Evolutionary conservation across 2,797 vertebrate genomes (phyloP), one percentile per base, ranked within the genome.

Genomic region (Gymnoscopelus microlampas): DNA sequence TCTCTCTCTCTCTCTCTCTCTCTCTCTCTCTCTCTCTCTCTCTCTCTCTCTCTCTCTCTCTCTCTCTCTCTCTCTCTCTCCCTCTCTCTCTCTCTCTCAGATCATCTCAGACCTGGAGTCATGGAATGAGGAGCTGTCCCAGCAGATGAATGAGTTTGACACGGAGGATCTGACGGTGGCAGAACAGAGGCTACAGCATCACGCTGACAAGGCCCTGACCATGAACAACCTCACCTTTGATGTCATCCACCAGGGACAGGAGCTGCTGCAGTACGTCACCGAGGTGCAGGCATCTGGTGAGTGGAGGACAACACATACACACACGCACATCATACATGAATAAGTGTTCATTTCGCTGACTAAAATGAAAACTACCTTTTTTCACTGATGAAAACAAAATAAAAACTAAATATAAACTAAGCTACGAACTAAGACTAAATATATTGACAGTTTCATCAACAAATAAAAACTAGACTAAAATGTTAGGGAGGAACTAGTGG

Each of bases 221-320:
- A 98, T 99, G 97, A 99, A 99, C 92, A 99, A 99, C 91, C 91
- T 99, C 80, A 98, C 97, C 66, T 99, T 99, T 19, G 97, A 99
- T 61, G 97, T 99, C 88, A 97, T 99, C 87, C 98, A 99, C 91
- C 98, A 99, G 92, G 98, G 98, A 26, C 98, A 99, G 76, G 98
- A 99, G 89, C 91, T 99, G 69, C 81, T 98, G 74, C 98, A 99
- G 87, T 99, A 97, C 64, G 98, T 99, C 93, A 99, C 97, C 6
- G 98, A 99, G 85, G 98, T 99, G 66, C 98, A 99, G 87, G 94
- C 97, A 0, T 98, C 98, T 3, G 98, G 98, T 99, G 93, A 91
- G 93, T 78, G n/a, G 23, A 6, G 14, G 29, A 51, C 19, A 3
- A 49, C 10, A 67, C 64, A 55, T 9, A 48, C 35, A 35, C 63